Base-by-base conservation (phyloP, 2,888 invertebrate species). In the Leptinotarsa juncta region DNA sequence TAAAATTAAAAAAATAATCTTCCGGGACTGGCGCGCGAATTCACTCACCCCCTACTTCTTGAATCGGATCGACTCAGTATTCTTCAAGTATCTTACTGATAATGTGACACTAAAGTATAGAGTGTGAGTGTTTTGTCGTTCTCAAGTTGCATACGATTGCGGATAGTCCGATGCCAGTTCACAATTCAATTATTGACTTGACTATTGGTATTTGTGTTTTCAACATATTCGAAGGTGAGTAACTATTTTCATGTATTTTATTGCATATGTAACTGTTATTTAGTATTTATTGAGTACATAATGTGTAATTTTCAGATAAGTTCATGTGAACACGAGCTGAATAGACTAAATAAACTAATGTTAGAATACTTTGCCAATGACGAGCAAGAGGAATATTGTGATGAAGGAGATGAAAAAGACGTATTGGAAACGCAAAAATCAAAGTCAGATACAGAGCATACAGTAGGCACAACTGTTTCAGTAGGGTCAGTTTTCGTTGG, bases 301-400 rank as follows among this genome's bases (percentile, higher is more conserved):
- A 60, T 65, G 23, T 26, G n/a, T 50, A 1, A 50, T 50, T 50
- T 50, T 18, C 53, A 51, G 60, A 62, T 70, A n/a, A 16, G 23
- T 60, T 69, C 49, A 48, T 69, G 49, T 42, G 48, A 69, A 50
- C 23, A 49, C 0, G 57, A 60, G 48, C 69, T 20, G 69, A 23
- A 69, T n/a, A 60, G 60, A 73, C 55, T 73, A 62, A 26, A 73
- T 69, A 42, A 73, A 65, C 68, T 69, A 53, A 73, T 69, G 69
- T 73, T 73, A 69, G 69, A 73, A 68, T 73, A 69, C 23, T 65
- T 73, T 20, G 67, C 20, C 20, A 67, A 26, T 67, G 67, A 67
- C 23, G 53, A 67, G 48, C 53, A 71, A 65, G 69, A 51, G 5
- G 69, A 72, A 26, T 42, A 72, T 53, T 55, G 51, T 26, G 72